Base-by-base conservation (phyloP, 2,797 vertebrate species). In the Megalops cyprinoides region DNA sequence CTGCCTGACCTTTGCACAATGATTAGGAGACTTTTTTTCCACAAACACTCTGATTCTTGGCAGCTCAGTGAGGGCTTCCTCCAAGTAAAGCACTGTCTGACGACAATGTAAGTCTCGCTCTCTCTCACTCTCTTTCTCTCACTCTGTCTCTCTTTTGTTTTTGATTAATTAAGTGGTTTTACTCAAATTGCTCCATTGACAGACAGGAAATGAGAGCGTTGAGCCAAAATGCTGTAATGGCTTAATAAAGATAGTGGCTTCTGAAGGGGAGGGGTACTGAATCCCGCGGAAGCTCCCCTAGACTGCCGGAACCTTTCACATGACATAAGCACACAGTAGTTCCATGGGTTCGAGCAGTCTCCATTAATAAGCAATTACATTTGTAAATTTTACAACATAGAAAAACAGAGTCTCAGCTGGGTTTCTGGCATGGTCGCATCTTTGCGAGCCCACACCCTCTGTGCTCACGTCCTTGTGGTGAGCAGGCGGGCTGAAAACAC, bases 1-100 rank as follows among this genome's bases (percentile, higher is more conserved):
- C 85, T 65, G 86, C 87, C 76, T 85, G 85, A 88, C 88, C 82
- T 74, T 81, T 84, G 79, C 60, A 91, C 88, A 89, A 91, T 86
- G 76, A 87, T 81, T 81, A 53, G 25, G 3, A 62, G 71, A 79
- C 82, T 76, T 76, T 37, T 39, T 76, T 74, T 73, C 53, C 74
- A 14, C 39, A 23, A 76, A 44, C 48, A 4, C 15, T 5, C 56
- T 77, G 71, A 73, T 85, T 87, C 87, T 78, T 88, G 89, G 88
- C 87, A 87, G 85, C 83, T 88, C 84, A 90, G 87, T 53, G 58
- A 67, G 42, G 46, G 79, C 79, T 80, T 81, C 80, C 74, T 76
- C 46, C 14, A 20, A 51, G 55, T 55, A 76, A 23, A 49, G 44
- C 78, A 25, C 67, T 80, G 71, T 80, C 55, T 23, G 42, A 25